Base-by-base conservation (phyloP, 2,888 invertebrate species). In the Cecidostiba fungosa region DNA sequence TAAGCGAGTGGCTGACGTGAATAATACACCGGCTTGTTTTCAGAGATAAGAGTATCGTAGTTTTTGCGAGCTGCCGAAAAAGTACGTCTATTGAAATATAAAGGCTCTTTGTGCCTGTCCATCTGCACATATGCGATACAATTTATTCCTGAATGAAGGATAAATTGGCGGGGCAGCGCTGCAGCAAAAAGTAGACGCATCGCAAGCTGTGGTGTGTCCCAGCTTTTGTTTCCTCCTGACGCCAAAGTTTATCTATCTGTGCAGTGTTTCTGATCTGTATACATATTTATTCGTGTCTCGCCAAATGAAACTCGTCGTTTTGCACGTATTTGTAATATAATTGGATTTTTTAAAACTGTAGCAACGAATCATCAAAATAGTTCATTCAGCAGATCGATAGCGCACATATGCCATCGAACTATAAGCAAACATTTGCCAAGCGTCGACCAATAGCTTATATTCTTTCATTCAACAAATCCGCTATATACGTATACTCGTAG, bases 351-450 rank as follows among this genome's bases (percentile, higher is more conserved):
- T n/a, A n/a, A n/a, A n/a, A n/a, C n/a, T n/a, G n/a, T n/a, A n/a
- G n/a, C n/a, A n/a, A n/a, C 54, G 54, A 59, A n/a, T n/a, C 54
- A n/a, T 59, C 26, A 66, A 66, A 66, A 66, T 29, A 29, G 66
- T 29, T 66, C 29, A 29, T 66, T 26, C 66, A 12, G 14, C 5
- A 29, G 23, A 29, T 66, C 66, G 23, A 59, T 66, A 29, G 14
- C 10, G 5, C n/a, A 10, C 8, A n/a, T n/a, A 8, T 23, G 16
- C 43, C 54, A n/a, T 26, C 66, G 26, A 66, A 66, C 14, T 59
- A 12, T 19, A 66, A 66, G 66, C 66, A 66, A 66, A 66, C 29
- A 66, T 66, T 66, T 66, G 16, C 23, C 66, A 29, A 66, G 66
- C 66, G 2, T 23, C 29, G 66, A 66, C 29, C n/a, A 59, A 59